Conservation (phyloP, 2,797 vertebrate genomes). For the Clarias laeviceps region DNA sequence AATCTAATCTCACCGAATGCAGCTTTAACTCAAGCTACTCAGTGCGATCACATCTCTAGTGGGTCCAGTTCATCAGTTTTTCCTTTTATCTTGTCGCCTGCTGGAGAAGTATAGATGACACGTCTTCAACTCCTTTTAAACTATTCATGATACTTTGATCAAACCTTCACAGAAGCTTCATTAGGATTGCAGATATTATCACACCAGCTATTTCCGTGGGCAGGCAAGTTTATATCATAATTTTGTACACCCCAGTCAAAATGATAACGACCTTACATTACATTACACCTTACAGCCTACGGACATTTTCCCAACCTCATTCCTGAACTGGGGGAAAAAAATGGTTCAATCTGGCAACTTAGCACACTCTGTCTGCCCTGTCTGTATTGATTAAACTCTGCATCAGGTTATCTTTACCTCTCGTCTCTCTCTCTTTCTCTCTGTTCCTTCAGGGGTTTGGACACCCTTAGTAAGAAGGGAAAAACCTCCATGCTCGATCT, state of each 20-base stretch:
- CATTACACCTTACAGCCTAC: background rate
- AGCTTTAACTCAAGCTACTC: background rate
- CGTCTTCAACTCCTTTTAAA: too few species aligned
- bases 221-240: background rate
- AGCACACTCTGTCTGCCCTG: background rate
- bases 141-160: too few species aligned
- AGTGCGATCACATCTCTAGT: background rate
- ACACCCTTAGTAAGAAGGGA: conserved; percentile 84
- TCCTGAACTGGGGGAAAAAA: background rate
- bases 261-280: background rate
- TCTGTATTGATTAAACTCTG: conserved; percentile 3
- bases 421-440: background rate
- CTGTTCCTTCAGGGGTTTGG: conserved; percentile 79
- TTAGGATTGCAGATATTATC: too few species aligned
- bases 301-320: background rate
- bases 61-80: background rate
- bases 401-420: background rate
- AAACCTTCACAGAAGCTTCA: too few species aligned
- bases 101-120: too few species aligned
- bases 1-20: background rate
- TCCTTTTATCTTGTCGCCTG: background rate
- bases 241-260: background rate
- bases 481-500: conserved; percentile 79
- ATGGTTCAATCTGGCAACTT: background rate
- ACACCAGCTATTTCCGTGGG: too few species aligned